Evolutionary conservation across 2,797 vertebrate species (phyloP).

Genomic region (Rhinatrema bivittatum): DNA sequence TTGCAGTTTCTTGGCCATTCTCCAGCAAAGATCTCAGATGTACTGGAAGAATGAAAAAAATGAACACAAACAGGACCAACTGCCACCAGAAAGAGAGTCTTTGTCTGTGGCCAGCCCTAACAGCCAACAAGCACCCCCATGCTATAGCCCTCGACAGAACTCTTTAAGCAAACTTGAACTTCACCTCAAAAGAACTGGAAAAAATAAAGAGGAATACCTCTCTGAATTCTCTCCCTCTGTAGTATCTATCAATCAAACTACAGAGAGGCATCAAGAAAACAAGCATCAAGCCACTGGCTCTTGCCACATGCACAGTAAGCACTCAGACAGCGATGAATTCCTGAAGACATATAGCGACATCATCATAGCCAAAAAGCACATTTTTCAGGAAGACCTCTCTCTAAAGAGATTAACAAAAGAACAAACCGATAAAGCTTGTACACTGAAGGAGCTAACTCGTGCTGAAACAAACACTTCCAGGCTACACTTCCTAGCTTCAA

Average conservation of each 20-base stretch:
- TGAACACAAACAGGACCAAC: not conserved
- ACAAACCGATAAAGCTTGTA: not conserved
- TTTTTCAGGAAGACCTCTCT: conserved; percentile 33
- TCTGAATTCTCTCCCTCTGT: not conserved
- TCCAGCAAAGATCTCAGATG: conserved; percentile 24
- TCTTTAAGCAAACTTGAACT: not conserved
- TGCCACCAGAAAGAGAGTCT: not conserved
- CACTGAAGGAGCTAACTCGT: not conserved
- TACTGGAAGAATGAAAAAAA: not conserved
- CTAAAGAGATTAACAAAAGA: conserved; percentile 6
- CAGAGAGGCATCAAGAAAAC: not conserved
- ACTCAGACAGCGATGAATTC: conserved; percentile 40
- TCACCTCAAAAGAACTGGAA: conserved; percentile 2
- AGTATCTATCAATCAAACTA: not conserved
- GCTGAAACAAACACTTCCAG: not conserved
- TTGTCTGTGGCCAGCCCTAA: conserved; percentile 1
- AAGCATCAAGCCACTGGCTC: not conserved
- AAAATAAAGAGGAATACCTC: fast-evolving
- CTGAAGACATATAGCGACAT: conserved; percentile 65
- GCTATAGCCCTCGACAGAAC: conserved; percentile 6
- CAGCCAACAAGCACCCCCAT: conserved; percentile 5
- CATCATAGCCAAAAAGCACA: conserved; percentile 50
- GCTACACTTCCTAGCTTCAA: conserved; percentile 15
- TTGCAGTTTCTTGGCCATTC: conserved; percentile 23
- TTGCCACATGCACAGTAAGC: not conserved